Conservation (phyloP, 2,797 vertebrate species). For the Xenopus petersii region DNA sequence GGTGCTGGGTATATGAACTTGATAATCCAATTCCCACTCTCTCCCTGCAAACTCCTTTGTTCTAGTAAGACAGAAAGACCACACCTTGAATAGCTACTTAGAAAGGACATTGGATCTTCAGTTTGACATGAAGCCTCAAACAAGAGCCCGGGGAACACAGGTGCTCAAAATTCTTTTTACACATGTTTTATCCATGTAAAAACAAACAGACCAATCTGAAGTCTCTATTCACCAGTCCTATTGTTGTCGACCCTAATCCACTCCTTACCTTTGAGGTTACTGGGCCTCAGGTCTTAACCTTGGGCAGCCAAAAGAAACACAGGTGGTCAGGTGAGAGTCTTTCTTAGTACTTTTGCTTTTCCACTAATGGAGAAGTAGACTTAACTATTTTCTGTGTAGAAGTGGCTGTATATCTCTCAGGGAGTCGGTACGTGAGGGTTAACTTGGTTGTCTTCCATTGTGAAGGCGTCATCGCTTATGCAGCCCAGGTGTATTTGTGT, state of each 20-base stretch:
- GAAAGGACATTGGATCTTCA: slow-evolving; percentile 20
- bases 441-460: slow-evolving; percentile 5
- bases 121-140: slow-evolving; percentile 21
- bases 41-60: too few species aligned
- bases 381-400: too few species aligned
- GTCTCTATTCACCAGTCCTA: slow-evolving; percentile 19
- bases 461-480: slow-evolving; percentile 21
- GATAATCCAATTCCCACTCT: too few species aligned
- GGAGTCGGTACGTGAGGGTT: slow-evolving; percentile 13
- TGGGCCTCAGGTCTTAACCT: slow-evolving; percentile 23
- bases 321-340: slow-evolving; percentile 16
- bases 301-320: slow-evolving; percentile 15
- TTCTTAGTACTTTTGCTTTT: not conserved
- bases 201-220: slow-evolving; percentile 38
- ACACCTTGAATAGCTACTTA: slow-evolving; percentile 22
- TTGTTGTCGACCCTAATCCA: slow-evolving; percentile 6
- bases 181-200: slow-evolving; percentile 41
- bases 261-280: slow-evolving; percentile 3
- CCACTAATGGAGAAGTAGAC: not conserved
- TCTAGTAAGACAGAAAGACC: slow-evolving; percentile 23
- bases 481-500: slow-evolving; percentile 47
- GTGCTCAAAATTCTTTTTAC: slow-evolving; percentile 39
- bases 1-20: too few species aligned
- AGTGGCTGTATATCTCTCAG: too few species aligned
- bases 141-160: slow-evolving; percentile 28